A percentile compares a stretch with the other conserved stretches of the same genome.
phyloP scores from a whole-genome alignment of 2,888 invertebrate genomes.

The Formica aserva region DNA sequence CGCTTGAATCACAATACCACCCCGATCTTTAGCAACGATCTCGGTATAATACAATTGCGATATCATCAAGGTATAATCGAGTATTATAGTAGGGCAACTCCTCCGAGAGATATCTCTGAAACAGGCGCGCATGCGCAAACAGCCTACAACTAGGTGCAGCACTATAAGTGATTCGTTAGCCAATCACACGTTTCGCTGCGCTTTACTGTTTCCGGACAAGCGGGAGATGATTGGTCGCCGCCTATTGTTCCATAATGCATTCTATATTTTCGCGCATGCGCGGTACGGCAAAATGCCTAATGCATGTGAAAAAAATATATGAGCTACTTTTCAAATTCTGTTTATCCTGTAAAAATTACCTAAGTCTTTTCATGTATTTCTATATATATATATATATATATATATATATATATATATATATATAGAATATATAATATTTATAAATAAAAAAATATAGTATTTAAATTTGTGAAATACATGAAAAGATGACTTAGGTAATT shows the following conservation, averaged over 20 bases:
- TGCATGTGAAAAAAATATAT: too few species aligned
- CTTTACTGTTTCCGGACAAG: too few species aligned
- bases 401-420: too few species aligned
- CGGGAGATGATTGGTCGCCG: not conserved
- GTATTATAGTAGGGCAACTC: not conserved
- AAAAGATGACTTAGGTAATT: too few species aligned
- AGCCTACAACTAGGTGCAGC: not conserved
- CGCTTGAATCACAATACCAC: not conserved
- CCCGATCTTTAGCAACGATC: not conserved
- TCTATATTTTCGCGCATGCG: not conserved
- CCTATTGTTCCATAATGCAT: too few species aligned
- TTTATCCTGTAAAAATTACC: too few species aligned
- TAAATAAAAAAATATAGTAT: too few species aligned
- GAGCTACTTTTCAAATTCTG: too few species aligned
- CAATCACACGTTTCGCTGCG: not conserved
- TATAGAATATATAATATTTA: too few species aligned
- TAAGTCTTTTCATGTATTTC: too few species aligned
- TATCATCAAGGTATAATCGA: not conserved
- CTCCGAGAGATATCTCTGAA: not conserved
- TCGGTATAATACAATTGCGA: conserved; percentile 10
- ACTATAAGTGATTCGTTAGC: not conserved
- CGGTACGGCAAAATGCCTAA: not conserved
- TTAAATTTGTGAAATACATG: too few species aligned
- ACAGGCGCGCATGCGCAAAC: not conserved
- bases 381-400: too few species aligned